A percentile compares a stretch with the other conserved stretches of the same genome.
These are phyloP conservation scores for Agraylea sexmaculata DNA, from an alignment of 1,140 invertebrate species.

Conservation along the genomic window DNA sequence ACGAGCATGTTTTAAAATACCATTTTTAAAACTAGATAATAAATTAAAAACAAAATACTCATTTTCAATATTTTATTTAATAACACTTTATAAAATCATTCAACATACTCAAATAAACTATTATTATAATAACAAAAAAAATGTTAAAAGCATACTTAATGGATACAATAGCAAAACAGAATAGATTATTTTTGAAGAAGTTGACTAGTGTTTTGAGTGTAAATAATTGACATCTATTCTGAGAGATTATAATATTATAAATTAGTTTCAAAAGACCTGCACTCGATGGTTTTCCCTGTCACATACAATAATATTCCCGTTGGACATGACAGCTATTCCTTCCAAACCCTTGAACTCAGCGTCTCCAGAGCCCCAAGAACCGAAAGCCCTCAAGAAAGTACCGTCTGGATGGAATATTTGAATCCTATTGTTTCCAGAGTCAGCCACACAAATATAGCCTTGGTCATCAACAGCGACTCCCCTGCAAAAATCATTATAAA, in stretches of 20 bases:
- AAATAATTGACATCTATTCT: background rate
- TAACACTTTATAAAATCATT: conserved; percentile 14
- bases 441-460: conserved; percentile 93
- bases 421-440: conserved; percentile 96
- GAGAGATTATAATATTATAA: too few relatives aligned
- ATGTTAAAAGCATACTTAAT: conserved; percentile 1
- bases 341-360: conserved; percentile 96
- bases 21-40: background rate
- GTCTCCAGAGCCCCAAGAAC: conserved; percentile 89
- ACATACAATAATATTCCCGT: conserved; percentile 89
- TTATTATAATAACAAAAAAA: conserved; percentile 4
- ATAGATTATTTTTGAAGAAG: too few relatives aligned
- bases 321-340: conserved; percentile 85
- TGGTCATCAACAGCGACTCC: conserved; percentile 96
- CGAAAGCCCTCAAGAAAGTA: conserved; percentile 77
- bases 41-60: background rate
- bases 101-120: background rate
- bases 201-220: conserved; percentile 4
- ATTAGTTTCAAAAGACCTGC: conserved; percentile 96
- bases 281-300: conserved; percentile 96
- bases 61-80: conserved; percentile 6
- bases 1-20: background rate
- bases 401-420: conserved; percentile 95
- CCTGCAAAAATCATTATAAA: conserved; percentile 35
- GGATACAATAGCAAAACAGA: background rate